These are phyloP conservation scores for Phoenoteleia sp. DNA, from an alignment of 2,888 invertebrate genomes.

Conservation along the genomic window DNA sequence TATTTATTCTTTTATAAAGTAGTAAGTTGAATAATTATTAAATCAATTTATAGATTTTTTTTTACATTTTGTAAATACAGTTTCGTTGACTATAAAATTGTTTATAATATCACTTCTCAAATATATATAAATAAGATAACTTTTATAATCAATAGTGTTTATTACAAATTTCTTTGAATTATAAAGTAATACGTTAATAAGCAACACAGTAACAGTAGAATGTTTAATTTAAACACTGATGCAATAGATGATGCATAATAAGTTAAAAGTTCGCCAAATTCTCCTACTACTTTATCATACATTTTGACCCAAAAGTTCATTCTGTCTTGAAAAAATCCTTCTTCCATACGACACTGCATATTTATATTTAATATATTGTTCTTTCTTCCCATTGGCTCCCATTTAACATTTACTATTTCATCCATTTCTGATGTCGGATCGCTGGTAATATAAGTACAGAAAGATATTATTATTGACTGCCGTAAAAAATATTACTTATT, in stretches of 20 bases:
- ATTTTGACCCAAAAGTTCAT: conserved; percentile 86
- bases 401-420: conserved; percentile 81
- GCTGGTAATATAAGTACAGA: conserved; percentile 78
- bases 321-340: conserved; percentile 82
- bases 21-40: too few relatives aligned
- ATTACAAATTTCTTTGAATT: too few relatives aligned
- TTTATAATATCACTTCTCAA: too few relatives aligned
- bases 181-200: too few relatives aligned
- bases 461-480: too few relatives aligned
- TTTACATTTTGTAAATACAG: too few relatives aligned
- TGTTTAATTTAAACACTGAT: background rate
- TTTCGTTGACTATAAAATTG: too few relatives aligned
- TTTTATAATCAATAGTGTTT: too few relatives aligned
- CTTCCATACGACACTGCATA: conserved; percentile 81
- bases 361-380: conserved; percentile 85
- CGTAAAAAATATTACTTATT: too few relatives aligned
- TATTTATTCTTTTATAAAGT: too few relatives aligned
- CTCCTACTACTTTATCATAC: conserved; percentile 81
- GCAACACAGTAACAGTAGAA: background rate
- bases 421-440: conserved; percentile 85
- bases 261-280: conserved; percentile 59
- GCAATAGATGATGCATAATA: background rate
- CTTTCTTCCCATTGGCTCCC: conserved; percentile 84
- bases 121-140: too few relatives aligned
- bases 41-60: too few relatives aligned